phyloP scores from a whole-genome alignment of 2,888 invertebrate species.

The Agrenia bidenticulata region DNA sequence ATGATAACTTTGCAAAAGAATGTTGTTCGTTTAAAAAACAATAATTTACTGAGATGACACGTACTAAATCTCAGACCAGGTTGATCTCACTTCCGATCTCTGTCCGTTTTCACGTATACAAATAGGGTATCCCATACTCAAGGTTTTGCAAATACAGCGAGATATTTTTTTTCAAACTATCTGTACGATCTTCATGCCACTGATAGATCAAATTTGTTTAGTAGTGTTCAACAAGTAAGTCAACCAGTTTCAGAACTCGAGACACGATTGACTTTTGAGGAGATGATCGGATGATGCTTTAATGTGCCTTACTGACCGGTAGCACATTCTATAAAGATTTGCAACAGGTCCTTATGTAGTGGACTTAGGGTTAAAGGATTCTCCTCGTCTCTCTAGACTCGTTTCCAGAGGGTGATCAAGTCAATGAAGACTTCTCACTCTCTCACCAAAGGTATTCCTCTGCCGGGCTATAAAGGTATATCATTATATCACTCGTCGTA shows the following conservation, averaged over 20 bases:
- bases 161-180: too few relatives aligned
- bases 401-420: slow-evolving; percentile 13
- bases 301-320: background rate
- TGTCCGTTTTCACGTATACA: background rate
- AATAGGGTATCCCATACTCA: background rate
- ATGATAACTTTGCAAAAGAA: background rate
- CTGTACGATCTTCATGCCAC: too few relatives aligned
- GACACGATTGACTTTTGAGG: too few relatives aligned
- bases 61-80: too few relatives aligned
- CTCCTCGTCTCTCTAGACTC: background rate
- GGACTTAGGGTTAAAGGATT: slow-evolving; percentile 1
- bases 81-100: slow-evolving; percentile 6
- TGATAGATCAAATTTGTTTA: too few relatives aligned
- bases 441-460: background rate
- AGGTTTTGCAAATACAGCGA: background rate
- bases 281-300: too few relatives aligned
- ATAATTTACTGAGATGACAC: background rate
- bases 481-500: too few relatives aligned
- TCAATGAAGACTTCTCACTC: slow-evolving; percentile 18
- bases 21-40: background rate
- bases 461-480: too few relatives aligned
- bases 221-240: too few relatives aligned
- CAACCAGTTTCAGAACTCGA: too few relatives aligned
- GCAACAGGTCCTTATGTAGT: background rate
- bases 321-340: slow-evolving; percentile 5